Evolutionary conservation across 2,797 vertebrate genomes (phyloP).

Genomic region (Sardinella longiceps): DNA sequence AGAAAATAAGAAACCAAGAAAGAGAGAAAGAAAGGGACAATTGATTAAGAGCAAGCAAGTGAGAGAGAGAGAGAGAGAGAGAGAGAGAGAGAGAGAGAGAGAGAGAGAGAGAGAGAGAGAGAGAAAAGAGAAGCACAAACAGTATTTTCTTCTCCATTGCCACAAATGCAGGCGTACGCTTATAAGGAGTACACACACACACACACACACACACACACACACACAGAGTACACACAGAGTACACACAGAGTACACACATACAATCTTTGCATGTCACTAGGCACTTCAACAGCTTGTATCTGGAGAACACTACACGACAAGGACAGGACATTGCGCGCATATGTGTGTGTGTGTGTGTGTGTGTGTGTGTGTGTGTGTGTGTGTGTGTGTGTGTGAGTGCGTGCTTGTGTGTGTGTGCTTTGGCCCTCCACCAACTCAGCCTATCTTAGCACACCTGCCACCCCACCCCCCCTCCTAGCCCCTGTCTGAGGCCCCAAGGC

Average conservation of each 20-base stretch:
- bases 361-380: not conserved
- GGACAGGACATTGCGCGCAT: not conserved
- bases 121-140: slow-evolving; percentile 3
- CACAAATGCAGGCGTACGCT: not conserved
- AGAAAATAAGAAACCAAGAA: not conserved
- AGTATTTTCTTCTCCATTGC: not conserved
- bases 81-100: slow-evolving; percentile 33
- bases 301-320: not conserved
- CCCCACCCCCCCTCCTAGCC: not conserved
- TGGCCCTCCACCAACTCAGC: not conserved
- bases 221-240: not conserved
- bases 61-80: slow-evolving; percentile 40
- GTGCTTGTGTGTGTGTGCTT: not conserved
- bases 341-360: not conserved
- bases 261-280: not conserved
- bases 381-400: not conserved
- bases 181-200: not conserved
- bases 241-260: not conserved
- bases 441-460: not conserved
- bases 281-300: not conserved
- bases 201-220: not conserved
- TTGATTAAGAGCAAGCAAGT: too few species aligned
- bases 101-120: too few species aligned
- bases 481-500: too few species aligned
- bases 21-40: slow-evolving; percentile 45